Evolutionary conservation across 2,797 vertebrate genomes (phyloP).

Genomic region (Rallus crepitans): DNA sequence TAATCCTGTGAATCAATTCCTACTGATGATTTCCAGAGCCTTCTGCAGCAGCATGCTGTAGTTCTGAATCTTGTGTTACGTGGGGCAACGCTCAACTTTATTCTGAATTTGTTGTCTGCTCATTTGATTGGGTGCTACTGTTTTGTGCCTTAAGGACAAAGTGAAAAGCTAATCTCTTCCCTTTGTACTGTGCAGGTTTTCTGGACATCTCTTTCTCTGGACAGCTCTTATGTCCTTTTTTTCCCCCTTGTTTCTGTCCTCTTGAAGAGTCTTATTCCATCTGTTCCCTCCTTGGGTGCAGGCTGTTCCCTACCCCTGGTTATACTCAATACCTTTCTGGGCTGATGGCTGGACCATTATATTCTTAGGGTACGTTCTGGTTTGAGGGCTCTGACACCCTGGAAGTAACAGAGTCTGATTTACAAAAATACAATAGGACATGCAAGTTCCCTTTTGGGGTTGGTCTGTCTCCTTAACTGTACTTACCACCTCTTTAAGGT

Average conservation of each 20-base stretch:
- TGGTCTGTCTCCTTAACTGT: neutral
- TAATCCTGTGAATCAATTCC: neutral
- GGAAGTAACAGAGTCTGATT: neutral
- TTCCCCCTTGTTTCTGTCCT: too few species aligned
- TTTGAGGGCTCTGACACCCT: neutral
- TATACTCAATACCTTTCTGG: neutral
- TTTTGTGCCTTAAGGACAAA: neutral
- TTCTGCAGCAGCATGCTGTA: neutral
- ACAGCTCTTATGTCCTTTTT: neutral
- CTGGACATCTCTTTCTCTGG: neutral
- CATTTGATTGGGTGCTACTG: neutral
- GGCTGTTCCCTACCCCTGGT: neutral
- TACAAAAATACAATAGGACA: neutral
- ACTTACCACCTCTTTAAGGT: neutral
- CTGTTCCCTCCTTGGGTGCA: neutral
- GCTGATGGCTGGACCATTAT: neutral
- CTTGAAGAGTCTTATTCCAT: neutral
- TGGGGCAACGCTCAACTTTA: neutral
- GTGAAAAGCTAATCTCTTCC: neutral
- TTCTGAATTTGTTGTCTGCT: neutral
- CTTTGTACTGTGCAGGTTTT: neutral
- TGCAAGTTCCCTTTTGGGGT: neutral
- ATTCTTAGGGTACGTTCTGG: neutral
- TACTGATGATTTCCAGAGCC: neutral
- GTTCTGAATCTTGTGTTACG: neutral